Conservation (phyloP, 1,140 invertebrate genomes). For the Drosophila persimilis region DNA sequence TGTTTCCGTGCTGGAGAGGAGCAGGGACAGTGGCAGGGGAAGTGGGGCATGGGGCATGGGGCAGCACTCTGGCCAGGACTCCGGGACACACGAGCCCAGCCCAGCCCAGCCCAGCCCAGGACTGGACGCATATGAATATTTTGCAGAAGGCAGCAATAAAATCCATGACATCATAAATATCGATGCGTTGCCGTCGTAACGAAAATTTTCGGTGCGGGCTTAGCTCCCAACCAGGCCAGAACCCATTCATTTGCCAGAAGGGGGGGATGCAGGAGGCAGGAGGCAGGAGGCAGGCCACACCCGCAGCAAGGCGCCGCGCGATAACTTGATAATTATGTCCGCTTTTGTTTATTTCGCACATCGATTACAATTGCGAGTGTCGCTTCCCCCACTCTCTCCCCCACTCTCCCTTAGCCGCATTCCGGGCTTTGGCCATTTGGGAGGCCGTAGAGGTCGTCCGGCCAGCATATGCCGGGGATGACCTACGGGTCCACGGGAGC, state of each 20-base stretch:
- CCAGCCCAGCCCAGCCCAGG: too few species aligned
- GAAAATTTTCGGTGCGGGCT: constrained; percentile 79
- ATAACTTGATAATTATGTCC: constrained; percentile 83
- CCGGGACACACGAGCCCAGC: constrained; percentile 9
- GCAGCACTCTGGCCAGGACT: constrained; percentile 15
- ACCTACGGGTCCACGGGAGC: neutral
- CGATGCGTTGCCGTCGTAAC: constrained; percentile 74
- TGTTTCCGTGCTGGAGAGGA: constrained; percentile 65
- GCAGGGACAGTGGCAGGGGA: too few species aligned
- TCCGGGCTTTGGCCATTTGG: constrained; percentile 36
- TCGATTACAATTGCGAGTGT: constrained; percentile 81
- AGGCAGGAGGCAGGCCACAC: constrained; percentile 53
- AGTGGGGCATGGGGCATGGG: neutral
- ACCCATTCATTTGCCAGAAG: constrained; percentile 53
- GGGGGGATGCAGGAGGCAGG: neutral
- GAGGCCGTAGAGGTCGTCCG: constrained; percentile 25
- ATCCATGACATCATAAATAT: constrained; percentile 82
- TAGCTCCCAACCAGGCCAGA: constrained; percentile 43
- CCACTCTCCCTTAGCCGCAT: too few species aligned
- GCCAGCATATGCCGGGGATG: constrained; percentile 12
- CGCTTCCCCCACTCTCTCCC: too few species aligned
- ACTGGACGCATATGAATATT: constrained; percentile 74
- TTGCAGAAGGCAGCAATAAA: constrained; percentile 81
- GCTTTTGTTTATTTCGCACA: constrained; percentile 83
- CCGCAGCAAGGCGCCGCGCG: constrained; percentile 78